Conservation (phyloP, 2,888 invertebrate species). For the Nomada ruficornis region DNA sequence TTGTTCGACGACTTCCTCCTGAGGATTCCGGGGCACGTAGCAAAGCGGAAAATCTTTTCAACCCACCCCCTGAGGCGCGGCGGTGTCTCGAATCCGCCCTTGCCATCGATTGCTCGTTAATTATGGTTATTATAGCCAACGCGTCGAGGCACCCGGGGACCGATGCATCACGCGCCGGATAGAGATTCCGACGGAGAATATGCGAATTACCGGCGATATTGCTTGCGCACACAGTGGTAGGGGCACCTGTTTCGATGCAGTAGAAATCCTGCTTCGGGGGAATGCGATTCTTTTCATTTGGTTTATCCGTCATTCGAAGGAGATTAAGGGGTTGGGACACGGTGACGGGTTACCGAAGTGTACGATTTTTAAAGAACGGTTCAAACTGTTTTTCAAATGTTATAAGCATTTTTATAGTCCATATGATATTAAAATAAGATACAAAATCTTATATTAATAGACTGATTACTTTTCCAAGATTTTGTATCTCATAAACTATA, state of each 20-base stretch:
- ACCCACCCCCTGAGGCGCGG: background rate
- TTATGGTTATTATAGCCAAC: constrained; percentile 33
- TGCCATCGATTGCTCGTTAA: constrained; percentile 52
- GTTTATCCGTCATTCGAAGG: background rate
- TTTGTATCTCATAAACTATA: too few relatives aligned
- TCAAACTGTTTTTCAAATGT: too few relatives aligned
- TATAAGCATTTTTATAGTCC: too few relatives aligned
- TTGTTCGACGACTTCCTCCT: constrained; percentile 19
- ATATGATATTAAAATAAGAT: too few relatives aligned
- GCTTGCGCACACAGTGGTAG: too few relatives aligned
- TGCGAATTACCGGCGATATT: background rate
- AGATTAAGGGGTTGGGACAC: too few relatives aligned
- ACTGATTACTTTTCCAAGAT: too few relatives aligned
- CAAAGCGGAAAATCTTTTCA: constrained; percentile 46
- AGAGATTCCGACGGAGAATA: constrained; percentile 20
- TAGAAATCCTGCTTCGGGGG: background rate
- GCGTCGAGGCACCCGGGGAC: constrained; percentile 20
- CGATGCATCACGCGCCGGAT: constrained; percentile 27
- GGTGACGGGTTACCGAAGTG: too few relatives aligned
- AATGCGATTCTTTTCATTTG: background rate
- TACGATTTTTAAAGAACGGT: too few relatives aligned
- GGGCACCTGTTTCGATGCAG: background rate
- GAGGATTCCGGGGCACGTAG: constrained; percentile 39
- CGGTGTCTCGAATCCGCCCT: constrained; percentile 24
- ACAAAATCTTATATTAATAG: too few relatives aligned